phyloP scores from a whole-genome alignment of 1,140 invertebrate genomes.

The Orius insidiosus region DNA sequence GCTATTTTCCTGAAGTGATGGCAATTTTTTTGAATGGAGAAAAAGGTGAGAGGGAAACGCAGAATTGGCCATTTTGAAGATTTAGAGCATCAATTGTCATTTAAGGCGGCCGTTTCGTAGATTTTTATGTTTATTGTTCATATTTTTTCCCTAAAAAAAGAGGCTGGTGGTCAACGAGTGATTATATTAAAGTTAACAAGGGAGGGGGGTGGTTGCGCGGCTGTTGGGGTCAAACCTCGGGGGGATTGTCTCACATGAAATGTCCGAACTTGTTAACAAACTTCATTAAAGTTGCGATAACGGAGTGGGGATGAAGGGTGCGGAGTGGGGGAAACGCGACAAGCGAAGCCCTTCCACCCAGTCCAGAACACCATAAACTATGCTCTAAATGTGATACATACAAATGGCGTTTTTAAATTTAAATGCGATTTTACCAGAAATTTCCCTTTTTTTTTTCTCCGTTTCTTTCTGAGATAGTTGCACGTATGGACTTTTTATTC shows the following conservation, averaged over 20 bases:
- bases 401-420: conserved; percentile 8
- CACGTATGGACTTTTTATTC: no score
- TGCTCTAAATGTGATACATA: conserved; percentile 7
- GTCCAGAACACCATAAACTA: background rate
- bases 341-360: background rate
- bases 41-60: no score
- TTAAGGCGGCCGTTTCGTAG: no score
- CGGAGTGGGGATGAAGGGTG: background rate
- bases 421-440: conserved; percentile 4
- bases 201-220: no score
- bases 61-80: no score
- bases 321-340: background rate
- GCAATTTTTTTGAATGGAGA: no score
- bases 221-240: background rate
- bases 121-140: no score
- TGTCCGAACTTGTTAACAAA: conserved; percentile 8
- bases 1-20: no score
- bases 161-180: conserved; percentile 1
- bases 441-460: no score
- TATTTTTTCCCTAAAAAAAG: background rate
- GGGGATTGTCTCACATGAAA: conserved; percentile 7
- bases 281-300: conserved; percentile 9
- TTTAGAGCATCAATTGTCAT: no score
- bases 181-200: conserved; percentile 8
- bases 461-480: no score